These are phyloP conservation scores for Lathronympha strigana DNA, from an alignment of 2,888 invertebrate genomes.

Conservation along the genomic window DNA sequence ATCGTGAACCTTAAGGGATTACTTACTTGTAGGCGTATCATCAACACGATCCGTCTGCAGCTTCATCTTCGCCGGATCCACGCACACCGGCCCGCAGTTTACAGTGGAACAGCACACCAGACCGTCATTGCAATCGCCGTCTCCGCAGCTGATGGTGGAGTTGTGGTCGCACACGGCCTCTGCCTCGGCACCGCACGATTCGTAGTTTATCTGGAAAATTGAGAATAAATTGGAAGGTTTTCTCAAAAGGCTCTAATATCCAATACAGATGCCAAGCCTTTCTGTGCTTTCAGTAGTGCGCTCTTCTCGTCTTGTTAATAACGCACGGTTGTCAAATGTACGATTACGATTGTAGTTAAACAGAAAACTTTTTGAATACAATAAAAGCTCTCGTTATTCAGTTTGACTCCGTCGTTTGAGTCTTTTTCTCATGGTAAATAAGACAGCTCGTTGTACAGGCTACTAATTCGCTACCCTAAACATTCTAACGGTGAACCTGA, in stretches of 20 bases:
- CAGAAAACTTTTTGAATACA: too few relatives aligned
- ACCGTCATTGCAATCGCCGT: constrained; percentile 75
- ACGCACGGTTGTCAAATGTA: too few relatives aligned
- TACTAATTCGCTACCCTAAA: too few relatives aligned
- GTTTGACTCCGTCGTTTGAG: too few relatives aligned
- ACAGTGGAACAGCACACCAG: constrained; percentile 71
- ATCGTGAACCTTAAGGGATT: not conserved
- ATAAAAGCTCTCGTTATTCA: too few relatives aligned
- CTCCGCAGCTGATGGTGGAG: constrained; percentile 61
- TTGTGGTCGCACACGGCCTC: constrained; percentile 73
- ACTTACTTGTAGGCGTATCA: constrained; percentile 84
- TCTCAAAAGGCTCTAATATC: not conserved
- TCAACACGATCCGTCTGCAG: constrained; percentile 76
- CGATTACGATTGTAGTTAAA: too few relatives aligned
- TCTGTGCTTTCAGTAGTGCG: too few relatives aligned
- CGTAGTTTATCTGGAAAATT: constrained; percentile 64
- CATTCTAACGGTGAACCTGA: too few relatives aligned
- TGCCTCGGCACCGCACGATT: constrained; percentile 76
- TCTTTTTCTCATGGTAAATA: too few relatives aligned
- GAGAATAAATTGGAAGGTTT: not conserved
- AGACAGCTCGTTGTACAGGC: too few relatives aligned
- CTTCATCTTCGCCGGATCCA: constrained; percentile 76
- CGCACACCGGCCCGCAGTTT: constrained; percentile 73
- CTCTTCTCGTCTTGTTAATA: too few relatives aligned
- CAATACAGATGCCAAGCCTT: too few relatives aligned